Conservation (phyloP, 2,113 vertebrate species). For the Nannobrachium achirus region DNA sequence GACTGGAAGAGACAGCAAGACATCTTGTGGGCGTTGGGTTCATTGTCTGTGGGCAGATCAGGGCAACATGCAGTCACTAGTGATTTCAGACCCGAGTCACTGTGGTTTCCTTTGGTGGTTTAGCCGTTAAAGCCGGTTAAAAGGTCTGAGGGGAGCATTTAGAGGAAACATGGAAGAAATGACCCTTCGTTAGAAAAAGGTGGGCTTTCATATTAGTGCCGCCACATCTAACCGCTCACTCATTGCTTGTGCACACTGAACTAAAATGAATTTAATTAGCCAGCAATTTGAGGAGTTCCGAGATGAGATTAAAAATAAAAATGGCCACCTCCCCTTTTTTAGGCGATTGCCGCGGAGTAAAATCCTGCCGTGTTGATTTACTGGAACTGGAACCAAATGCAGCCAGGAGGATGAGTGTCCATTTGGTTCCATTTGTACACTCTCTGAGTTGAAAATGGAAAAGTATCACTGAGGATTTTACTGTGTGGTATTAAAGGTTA, state of each 20-base stretch:
- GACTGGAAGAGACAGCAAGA: no score
- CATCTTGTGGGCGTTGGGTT: conserved; percentile 1
- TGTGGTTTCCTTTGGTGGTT: conserved; percentile 23
- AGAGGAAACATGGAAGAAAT: conserved; percentile 50
- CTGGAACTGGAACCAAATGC: not conserved
- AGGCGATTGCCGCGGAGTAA: not conserved
- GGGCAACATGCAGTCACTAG: conserved; percentile 27
- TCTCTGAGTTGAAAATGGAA: not conserved
- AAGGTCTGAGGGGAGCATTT: conserved; percentile 13
- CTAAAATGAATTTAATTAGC: conserved; percentile 59
- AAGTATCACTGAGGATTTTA: no score
- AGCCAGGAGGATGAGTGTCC: no score
- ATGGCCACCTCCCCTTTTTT: not conserved
- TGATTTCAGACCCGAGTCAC: conserved; percentile 16
- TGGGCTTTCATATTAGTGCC: conserved; percentile 49
- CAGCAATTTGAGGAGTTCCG: conserved; percentile 27
- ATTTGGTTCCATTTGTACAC: no score
- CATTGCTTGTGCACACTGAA: conserved; percentile 51
- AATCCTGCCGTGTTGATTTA: no score
- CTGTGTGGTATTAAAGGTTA: no score
- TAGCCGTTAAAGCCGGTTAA: conserved; percentile 31
- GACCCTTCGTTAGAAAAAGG: conserved; percentile 42
- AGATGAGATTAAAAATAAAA: not conserved
- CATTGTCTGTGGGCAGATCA: conserved; percentile 17
- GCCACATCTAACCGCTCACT: conserved; percentile 54